phyloP scores from a whole-genome alignment of 2,797 vertebrate species.

The Euthynnus affinis region DNA sequence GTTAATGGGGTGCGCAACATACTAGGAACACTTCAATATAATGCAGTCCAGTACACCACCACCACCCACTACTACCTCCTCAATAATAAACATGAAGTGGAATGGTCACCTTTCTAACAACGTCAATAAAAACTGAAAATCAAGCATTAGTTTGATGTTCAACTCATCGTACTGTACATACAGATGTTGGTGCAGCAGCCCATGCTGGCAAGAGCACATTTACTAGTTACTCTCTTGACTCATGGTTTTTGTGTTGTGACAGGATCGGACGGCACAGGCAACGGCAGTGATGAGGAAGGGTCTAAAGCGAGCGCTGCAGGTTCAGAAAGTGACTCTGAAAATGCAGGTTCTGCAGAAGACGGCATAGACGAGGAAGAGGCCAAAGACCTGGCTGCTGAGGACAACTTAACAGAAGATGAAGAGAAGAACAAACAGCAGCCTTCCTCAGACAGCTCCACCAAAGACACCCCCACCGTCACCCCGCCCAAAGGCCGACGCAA shows the following conservation, averaged over 20 bases:
- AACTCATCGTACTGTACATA: too few relatives aligned
- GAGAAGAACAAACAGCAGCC: slow-evolving; percentile 84
- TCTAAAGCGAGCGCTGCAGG: slow-evolving; percentile 91
- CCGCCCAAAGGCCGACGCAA: slow-evolving; percentile 87
- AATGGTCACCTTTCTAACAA: too few relatives aligned
- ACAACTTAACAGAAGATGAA: slow-evolving; percentile 85
- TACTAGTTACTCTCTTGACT: too few relatives aligned
- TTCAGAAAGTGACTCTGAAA: slow-evolving; percentile 93
- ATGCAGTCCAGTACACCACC: too few relatives aligned
- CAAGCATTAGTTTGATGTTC: too few relatives aligned
- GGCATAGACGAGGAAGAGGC: slow-evolving; percentile 83
- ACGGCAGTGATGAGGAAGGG: slow-evolving; percentile 94
- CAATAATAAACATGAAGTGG: too few relatives aligned
- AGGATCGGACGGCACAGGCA: slow-evolving; percentile 97
- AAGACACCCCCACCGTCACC: slow-evolving; percentile 83
- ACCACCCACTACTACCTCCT: too few relatives aligned
- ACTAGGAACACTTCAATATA: too few relatives aligned
- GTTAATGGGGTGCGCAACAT: too few relatives aligned
- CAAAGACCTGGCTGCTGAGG: slow-evolving; percentile 85
- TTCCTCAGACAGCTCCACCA: slow-evolving; percentile 87
- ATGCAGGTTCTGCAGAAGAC: slow-evolving; percentile 88
- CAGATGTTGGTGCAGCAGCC: too few relatives aligned
- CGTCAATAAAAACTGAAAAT: too few relatives aligned
- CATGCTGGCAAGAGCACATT: too few relatives aligned
- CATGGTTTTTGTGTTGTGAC: neutral